A percentile compares a stretch with the other conserved stretches of the same genome.
Evolutionary conservation across 1,140 invertebrate species (phyloP).

Genomic region (Dendrolimus kikuchii): DNA sequence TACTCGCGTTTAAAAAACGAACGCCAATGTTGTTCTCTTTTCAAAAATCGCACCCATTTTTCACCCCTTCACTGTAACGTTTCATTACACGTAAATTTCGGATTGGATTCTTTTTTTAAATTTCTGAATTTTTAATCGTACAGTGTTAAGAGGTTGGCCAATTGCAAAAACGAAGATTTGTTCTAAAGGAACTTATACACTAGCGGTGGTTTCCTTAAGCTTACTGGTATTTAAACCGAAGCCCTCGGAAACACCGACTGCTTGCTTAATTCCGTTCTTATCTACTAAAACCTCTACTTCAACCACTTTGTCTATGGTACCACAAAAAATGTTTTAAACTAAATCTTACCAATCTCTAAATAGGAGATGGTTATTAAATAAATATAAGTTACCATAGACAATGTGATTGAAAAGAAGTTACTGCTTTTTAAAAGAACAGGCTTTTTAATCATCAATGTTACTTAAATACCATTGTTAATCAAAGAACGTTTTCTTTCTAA

Average conservation of each 20-base stretch:
- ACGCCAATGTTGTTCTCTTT: not conserved
- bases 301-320: too few relatives aligned
- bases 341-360: too few relatives aligned
- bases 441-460: too few relatives aligned
- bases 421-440: too few relatives aligned
- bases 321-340: too few relatives aligned
- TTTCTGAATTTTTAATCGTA: slow-evolving; percentile 23
- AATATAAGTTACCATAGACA: too few relatives aligned
- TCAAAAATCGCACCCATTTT: slow-evolving; percentile 43
- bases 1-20: not conserved
- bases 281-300: not conserved
- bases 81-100: not conserved
- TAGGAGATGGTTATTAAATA: too few relatives aligned
- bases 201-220: slow-evolving; percentile 36
- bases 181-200: slow-evolving; percentile 55
- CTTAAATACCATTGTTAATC: too few relatives aligned
- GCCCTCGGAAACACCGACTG: slow-evolving; percentile 27
- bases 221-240: slow-evolving; percentile 9
- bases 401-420: too few relatives aligned
- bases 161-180: slow-evolving; percentile 75
- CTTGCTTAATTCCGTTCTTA: slow-evolving; percentile 4
- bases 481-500: too few relatives aligned
- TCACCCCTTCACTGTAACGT: slow-evolving; percentile 67
- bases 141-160: slow-evolving; percentile 71
- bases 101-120: too few relatives aligned